Conservation (phyloP, 1,140 invertebrate species). For the Olivierus martensii region DNA sequence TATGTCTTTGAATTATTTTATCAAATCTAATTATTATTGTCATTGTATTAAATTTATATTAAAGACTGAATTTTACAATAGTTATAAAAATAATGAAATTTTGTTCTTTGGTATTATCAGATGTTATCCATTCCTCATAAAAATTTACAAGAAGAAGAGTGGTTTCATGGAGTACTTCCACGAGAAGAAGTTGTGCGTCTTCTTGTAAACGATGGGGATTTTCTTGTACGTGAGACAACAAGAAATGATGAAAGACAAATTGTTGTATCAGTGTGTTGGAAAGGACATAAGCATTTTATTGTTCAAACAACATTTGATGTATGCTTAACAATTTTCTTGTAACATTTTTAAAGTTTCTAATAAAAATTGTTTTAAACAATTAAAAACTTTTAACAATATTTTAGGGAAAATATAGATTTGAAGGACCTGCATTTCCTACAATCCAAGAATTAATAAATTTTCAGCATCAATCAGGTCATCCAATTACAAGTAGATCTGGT, state of each 20-base stretch:
- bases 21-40: too few relatives aligned
- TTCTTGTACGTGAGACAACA: conserved; percentile 83
- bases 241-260: conserved; percentile 74
- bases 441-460: conserved; percentile 80
- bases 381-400: too few relatives aligned
- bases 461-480: conserved; percentile 64
- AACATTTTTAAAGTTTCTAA: too few relatives aligned
- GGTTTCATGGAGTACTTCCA: conserved; percentile 94
- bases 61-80: too few relatives aligned
- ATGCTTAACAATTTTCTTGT: too few relatives aligned
- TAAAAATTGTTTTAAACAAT: too few relatives aligned
- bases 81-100: too few relatives aligned
- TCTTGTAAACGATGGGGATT: conserved; percentile 80
- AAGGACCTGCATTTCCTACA: conserved; percentile 80
- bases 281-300: conserved; percentile 90
- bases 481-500: conserved; percentile 82
- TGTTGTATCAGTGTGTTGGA: conserved; percentile 89
- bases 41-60: too few relatives aligned
- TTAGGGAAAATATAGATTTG: conserved; percentile 81
- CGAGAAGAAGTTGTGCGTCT: conserved; percentile 88
- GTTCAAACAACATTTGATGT: conserved; percentile 71
- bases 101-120: too few relatives aligned
- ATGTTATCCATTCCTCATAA: too few relatives aligned
- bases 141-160: conserved; percentile 56
- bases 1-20: too few relatives aligned